phyloP scores from a whole-genome alignment of 1,140 invertebrate species.

The Platyura marginata region DNA sequence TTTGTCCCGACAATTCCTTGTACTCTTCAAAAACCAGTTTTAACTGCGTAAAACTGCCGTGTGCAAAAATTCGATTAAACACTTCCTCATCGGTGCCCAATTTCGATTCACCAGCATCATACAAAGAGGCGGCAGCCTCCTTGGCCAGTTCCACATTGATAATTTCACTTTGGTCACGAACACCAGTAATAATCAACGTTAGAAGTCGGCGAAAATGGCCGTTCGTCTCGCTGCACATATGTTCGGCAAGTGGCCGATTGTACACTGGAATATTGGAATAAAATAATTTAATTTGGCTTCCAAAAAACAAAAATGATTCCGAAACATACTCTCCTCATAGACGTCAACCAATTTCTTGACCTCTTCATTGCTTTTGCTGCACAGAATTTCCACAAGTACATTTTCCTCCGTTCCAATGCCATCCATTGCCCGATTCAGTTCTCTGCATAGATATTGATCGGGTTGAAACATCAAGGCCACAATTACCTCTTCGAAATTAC shows the following conservation, averaged over 20 bases:
- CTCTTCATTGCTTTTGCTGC: slow-evolving; percentile 44
- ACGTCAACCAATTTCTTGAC: slow-evolving; percentile 38
- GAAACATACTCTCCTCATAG: slow-evolving; percentile 45
- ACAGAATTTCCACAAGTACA: slow-evolving; percentile 48
- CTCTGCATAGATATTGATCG: slow-evolving; percentile 46
- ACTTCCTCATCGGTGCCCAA: slow-evolving; percentile 48
- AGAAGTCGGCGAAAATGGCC: slow-evolving; percentile 59
- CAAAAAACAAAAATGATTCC: too few species aligned
- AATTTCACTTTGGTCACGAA: slow-evolving; percentile 26
- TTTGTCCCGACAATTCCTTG: slow-evolving; percentile 40
- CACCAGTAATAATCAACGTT: slow-evolving; percentile 37
- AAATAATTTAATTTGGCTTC: too few species aligned
- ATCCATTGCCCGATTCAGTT: slow-evolving; percentile 48
- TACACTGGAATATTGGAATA: too few species aligned
- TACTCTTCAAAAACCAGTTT: slow-evolving; percentile 47
- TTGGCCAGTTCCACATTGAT: slow-evolving; percentile 30
- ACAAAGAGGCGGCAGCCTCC: slow-evolving; percentile 35
- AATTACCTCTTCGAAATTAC: slow-evolving; percentile 61
- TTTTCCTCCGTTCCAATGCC: slow-evolving; percentile 39
- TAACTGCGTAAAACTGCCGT: slow-evolving; percentile 46
- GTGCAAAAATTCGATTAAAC: slow-evolving; percentile 47
- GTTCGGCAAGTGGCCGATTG: slow-evolving; percentile 49
- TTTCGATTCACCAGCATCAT: slow-evolving; percentile 41
- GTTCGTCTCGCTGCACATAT: slow-evolving; percentile 59
- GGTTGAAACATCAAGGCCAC: slow-evolving; percentile 50